A percentile compares a stretch with the other conserved stretches of the same genome.
These are phyloP conservation scores for Halocaridina rubra DNA, from an alignment of 2,888 invertebrate species.

Conservation along the genomic window DNA sequence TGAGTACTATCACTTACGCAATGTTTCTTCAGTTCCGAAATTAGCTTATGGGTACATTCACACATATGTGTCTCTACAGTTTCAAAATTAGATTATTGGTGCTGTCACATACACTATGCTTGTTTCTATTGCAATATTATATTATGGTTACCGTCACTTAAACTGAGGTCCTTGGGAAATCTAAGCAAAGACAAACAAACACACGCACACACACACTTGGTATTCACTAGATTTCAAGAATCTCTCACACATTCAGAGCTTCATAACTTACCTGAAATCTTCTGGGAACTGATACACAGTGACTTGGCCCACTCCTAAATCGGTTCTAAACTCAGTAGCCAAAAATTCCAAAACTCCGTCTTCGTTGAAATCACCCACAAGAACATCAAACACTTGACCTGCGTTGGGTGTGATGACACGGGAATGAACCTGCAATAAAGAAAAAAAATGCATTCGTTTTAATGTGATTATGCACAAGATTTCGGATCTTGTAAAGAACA, in stretches of 20 bases:
- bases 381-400: conserved; percentile 66
- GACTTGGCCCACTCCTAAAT: conserved; percentile 64
- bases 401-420: conserved; percentile 64
- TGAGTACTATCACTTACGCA: too few relatives aligned
- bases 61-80: too few relatives aligned
- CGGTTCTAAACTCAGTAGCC: conserved; percentile 64
- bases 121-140: not conserved
- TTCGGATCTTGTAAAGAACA: too few relatives aligned
- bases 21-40: too few relatives aligned
- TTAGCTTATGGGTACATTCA: too few relatives aligned
- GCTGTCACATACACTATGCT: not conserved
- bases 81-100: not conserved
- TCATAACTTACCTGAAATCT: conserved; percentile 63
- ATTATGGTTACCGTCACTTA: not conserved
- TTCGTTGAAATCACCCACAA: conserved; percentile 65
- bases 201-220: not conserved
- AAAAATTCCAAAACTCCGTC: conserved; percentile 66
- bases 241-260: not conserved
- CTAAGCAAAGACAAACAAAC: not conserved
- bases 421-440: conserved; percentile 15
- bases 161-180: not conserved
- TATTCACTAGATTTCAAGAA: not conserved
- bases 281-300: conserved; percentile 65
- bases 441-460: too few relatives aligned
- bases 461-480: too few relatives aligned